phyloP scores from a whole-genome alignment of 1,140 invertebrate species.

The Drosophila santomea region DNA sequence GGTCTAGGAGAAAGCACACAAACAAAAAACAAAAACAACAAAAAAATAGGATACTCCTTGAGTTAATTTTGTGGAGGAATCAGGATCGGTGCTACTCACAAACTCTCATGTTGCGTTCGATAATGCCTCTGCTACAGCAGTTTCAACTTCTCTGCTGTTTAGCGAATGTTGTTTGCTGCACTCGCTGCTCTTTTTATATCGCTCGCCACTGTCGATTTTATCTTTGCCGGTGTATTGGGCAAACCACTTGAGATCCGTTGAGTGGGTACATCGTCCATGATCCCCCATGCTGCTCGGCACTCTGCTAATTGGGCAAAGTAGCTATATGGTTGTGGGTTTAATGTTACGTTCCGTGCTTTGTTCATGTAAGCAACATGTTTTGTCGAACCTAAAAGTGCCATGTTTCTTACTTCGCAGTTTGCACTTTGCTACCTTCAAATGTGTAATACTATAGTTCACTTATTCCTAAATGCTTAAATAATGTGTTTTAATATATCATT shows the following conservation, averaged over 20 bases:
- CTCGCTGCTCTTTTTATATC: constrained; percentile 23
- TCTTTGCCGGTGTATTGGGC: constrained; percentile 6
- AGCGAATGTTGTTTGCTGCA: not conserved
- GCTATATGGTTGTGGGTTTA: too few species aligned
- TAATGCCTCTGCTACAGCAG: constrained; percentile 27
- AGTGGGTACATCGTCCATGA: constrained; percentile 23
- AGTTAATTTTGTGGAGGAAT: not conserved
- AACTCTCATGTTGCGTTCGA: constrained; percentile 46
- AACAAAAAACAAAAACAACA: not conserved
- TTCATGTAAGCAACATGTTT: constrained; percentile 9
- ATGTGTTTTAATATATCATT: not conserved
- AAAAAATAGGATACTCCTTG: not conserved
- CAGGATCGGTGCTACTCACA: constrained; percentile 33
- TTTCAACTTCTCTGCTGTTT: constrained; percentile 33
- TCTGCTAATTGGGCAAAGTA: constrained; percentile 28
- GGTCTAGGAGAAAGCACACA: constrained; percentile 23
- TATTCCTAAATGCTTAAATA: not conserved
- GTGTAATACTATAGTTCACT: too few species aligned
- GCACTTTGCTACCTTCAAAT: too few species aligned
- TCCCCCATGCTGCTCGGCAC: not conserved
- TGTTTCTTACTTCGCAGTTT: not conserved
- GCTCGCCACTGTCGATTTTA: constrained; percentile 5
- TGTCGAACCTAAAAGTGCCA: not conserved
- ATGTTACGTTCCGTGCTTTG: constrained; percentile 15
- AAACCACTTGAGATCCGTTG: constrained; percentile 22